A percentile compares a stretch with the other conserved stretches of the same genome.
phyloP scores from a whole-genome alignment of 2,888 invertebrate genomes.

The Bibio marci region DNA sequence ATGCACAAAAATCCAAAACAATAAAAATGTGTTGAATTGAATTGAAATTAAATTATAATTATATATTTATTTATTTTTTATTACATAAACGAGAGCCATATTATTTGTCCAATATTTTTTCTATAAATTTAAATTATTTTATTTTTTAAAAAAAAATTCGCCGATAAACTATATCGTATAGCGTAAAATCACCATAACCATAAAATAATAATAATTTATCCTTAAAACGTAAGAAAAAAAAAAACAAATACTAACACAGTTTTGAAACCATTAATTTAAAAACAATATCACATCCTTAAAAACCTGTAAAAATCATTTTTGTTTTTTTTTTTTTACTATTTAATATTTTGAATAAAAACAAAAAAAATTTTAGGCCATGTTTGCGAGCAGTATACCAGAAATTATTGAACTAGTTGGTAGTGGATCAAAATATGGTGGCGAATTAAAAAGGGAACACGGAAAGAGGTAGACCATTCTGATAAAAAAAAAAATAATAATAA shows the following conservation, averaged over 20 bases:
- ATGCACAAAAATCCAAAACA: too few species aligned
- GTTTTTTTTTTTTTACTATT: neutral
- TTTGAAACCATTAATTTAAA: conserved; percentile 1
- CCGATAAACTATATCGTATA: too few species aligned
- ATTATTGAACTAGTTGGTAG: conserved; percentile 99
- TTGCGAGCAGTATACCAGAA: conserved; percentile 99
- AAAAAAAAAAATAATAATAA: too few species aligned
- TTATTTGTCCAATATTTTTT: too few species aligned
- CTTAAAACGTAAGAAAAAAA: neutral
- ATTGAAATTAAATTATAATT: too few species aligned
- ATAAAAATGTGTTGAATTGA: too few species aligned
- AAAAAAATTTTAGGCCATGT: conserved; percentile 76
- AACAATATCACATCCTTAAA: neutral
- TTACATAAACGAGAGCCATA: too few species aligned
- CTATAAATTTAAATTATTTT: too few species aligned
- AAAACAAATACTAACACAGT: neutral
- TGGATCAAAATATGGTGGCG: conserved; percentile 98
- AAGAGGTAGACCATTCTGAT: conserved; percentile 62
- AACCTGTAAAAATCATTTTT: neutral
- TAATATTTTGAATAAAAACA: conserved; percentile 10
- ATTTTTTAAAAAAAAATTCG: too few species aligned
- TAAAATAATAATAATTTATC: neutral
- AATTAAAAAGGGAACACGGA: conserved; percentile 98
- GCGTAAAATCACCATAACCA: too few species aligned
- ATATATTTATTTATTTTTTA: too few species aligned